Conservation (phyloP, 2,888 invertebrate genomes). For the Theretra japonica region DNA sequence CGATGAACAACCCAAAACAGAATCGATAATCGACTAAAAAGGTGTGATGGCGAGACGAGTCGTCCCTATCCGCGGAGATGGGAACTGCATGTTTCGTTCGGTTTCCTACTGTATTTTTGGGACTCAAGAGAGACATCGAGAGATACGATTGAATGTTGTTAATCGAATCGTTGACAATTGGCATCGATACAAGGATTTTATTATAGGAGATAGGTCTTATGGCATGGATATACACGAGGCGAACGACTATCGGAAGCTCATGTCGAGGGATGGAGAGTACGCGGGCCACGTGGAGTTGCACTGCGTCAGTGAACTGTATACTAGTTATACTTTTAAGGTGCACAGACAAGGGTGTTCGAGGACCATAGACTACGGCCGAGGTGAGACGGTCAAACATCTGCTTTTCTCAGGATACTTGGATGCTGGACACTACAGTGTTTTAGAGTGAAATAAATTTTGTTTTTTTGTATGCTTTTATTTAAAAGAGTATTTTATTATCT, state of each 20-base stretch:
- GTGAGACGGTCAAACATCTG: conserved; percentile 64
- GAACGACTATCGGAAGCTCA: conserved; percentile 62
- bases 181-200: conserved; percentile 73
- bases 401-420: conserved; percentile 74
- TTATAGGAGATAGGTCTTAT: conserved; percentile 74
- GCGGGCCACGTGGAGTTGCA: conserved; percentile 77
- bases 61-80: conserved; percentile 71
- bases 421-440: conserved; percentile 76
- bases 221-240: conserved; percentile 53
- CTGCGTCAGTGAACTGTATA: conserved; percentile 66
- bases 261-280: conserved; percentile 73
- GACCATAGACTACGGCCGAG: conserved; percentile 72
- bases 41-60: conserved; percentile 60
- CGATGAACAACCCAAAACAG: conserved; percentile 25
- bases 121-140: conserved; percentile 71
- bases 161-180: conserved; percentile 69
- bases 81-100: conserved; percentile 76
- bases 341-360: conserved; percentile 62
- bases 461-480: conserved; percentile 31
- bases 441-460: conserved; percentile 57
- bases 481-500: conserved; percentile 27
- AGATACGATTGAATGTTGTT: conserved; percentile 65
- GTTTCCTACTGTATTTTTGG: conserved; percentile 69
- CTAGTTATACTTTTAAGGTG: conserved; percentile 70
- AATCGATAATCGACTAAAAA: conserved; percentile 37